These are phyloP conservation scores for Ceratina australensis DNA, from an alignment of 1,140 invertebrate genomes.

Conservation along the genomic window DNA sequence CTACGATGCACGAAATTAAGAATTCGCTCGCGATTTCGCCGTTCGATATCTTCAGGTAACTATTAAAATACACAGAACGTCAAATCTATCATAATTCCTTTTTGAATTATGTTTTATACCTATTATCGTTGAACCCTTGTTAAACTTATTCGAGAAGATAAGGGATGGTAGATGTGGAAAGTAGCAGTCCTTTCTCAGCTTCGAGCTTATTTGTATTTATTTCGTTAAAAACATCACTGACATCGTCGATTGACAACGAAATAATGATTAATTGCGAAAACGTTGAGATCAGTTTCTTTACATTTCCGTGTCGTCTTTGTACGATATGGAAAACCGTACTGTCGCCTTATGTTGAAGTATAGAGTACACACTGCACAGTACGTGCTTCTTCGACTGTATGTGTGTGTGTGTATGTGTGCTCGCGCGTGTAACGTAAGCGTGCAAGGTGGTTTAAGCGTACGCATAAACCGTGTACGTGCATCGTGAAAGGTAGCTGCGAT, in stretches of 20 bases:
- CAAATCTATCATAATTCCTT: too few relatives aligned
- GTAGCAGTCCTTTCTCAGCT: conserved; percentile 14
- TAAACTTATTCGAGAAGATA: too few relatives aligned
- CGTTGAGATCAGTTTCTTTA: conserved; percentile 35
- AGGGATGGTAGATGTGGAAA: too few relatives aligned
- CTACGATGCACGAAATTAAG: too few relatives aligned
- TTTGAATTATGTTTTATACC: too few relatives aligned
- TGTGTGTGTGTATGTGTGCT: background rate
- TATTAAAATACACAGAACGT: too few relatives aligned
- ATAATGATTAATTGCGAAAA: conserved; percentile 40
- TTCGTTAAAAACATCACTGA: conserved; percentile 51
- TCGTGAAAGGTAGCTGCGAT: conserved; percentile 57
- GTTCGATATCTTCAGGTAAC: too few relatives aligned
- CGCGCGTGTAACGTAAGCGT: background rate
- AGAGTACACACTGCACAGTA: background rate
- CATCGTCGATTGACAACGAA: conserved; percentile 46
- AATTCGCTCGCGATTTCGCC: too few relatives aligned
- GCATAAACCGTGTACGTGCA: conserved; percentile 8
- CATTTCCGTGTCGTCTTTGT: conserved; percentile 36
- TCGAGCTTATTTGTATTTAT: conserved; percentile 44
- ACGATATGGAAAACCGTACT: conserved; percentile 30
- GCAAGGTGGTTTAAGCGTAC: background rate
- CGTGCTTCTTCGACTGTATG: background rate
- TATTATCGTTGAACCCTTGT: too few relatives aligned
- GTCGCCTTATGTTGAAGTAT: conserved; percentile 27